These are phyloP conservation scores for Anastatus disparis DNA, from an alignment of 1,140 invertebrate species.

Conservation along the genomic window DNA sequence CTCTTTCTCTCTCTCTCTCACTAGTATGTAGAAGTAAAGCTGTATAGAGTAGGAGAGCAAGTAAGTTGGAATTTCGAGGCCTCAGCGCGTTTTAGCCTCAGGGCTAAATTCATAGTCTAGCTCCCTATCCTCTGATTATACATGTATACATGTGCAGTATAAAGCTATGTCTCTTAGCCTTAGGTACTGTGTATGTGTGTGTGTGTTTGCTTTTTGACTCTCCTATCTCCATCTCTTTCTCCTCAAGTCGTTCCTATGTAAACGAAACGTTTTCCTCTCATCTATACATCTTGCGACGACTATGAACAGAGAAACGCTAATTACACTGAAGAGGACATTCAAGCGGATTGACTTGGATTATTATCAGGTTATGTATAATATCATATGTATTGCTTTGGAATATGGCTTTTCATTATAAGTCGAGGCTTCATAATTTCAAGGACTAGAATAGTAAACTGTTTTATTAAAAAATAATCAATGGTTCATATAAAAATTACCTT, in stretches of 20 bases:
- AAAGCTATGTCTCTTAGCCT: no score
- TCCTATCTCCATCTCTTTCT: no score
- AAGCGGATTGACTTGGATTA: not conserved
- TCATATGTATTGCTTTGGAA: not conserved
- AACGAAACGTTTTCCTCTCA: not conserved
- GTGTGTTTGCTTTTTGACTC: no score
- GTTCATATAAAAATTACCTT: no score
- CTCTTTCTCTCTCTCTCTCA: not conserved
- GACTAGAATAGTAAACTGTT: no score
- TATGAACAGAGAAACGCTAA: not conserved
- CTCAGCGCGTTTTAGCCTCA: conserved; percentile 20
- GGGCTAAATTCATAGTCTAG: conserved; percentile 34
- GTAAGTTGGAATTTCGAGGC: conserved; percentile 32
- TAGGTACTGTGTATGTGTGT: no score
- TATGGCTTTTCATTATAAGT: no score
- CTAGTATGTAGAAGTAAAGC: not conserved
- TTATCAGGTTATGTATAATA: not conserved
- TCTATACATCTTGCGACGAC: not conserved
- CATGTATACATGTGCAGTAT: no score
- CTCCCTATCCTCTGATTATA: not conserved
- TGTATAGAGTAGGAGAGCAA: not conserved
- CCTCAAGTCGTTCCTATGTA: no score
- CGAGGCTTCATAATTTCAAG: no score
- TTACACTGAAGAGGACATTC: conserved; percentile 1
- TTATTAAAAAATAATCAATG: no score